Percentiles rank a stretch among this genome's conserved stretches.
Conservation (phyloP, 2,113 vertebrate genomes). For the Neotragus moschatus region DNA sequence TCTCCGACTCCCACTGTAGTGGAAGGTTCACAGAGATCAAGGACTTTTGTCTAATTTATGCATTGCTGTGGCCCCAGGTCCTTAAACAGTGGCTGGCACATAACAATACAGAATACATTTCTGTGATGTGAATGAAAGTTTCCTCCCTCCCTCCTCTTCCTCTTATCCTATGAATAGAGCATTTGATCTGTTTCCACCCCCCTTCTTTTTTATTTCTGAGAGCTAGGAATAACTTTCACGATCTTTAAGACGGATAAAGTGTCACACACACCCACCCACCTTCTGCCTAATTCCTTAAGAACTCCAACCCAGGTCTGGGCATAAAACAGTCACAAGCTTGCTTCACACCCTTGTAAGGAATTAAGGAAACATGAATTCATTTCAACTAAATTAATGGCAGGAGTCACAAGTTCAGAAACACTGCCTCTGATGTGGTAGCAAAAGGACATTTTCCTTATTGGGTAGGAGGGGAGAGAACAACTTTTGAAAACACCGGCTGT, state of each 20-base stretch:
- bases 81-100: not conserved
- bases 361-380: slow-evolving; percentile 18
- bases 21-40: not conserved
- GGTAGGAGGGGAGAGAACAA: not conserved
- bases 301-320: not conserved
- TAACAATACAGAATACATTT: not conserved
- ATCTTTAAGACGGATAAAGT: not conserved
- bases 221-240: not conserved
- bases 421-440: not conserved
- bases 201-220: not conserved
- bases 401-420: not conserved
- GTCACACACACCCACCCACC: not conserved
- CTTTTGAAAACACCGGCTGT: not conserved
- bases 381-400: not conserved
- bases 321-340: not conserved
- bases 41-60: not conserved
- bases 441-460: not conserved
- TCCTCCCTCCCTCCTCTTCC: not conserved
- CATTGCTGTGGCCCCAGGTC: not conserved
- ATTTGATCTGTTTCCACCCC: not conserved
- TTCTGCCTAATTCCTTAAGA: slow-evolving; percentile 17
- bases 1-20: not conserved
- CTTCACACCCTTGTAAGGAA: not conserved
- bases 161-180: not conserved
- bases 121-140: not conserved